phyloP scores from a whole-genome alignment of 1,140 invertebrate species.

The Drosophila bifasciata region DNA sequence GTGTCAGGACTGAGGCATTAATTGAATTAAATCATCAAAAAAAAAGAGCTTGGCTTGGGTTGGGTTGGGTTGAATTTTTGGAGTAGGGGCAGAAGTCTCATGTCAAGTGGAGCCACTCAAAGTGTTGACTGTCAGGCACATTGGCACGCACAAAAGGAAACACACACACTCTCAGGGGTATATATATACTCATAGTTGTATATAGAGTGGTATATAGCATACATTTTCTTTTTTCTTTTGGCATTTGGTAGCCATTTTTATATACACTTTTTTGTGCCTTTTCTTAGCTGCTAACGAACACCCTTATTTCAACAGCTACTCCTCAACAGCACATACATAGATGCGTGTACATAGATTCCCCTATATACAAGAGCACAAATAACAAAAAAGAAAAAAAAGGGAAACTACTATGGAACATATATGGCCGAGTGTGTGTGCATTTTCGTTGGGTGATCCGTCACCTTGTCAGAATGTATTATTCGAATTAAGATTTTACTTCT shows the following conservation, averaged over 20 bases:
- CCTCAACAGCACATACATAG: slow-evolving; percentile 31
- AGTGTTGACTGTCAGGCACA: slow-evolving; percentile 79
- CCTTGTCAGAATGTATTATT: slow-evolving; percentile 84
- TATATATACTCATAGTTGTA: background rate
- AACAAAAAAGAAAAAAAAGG: slow-evolving; percentile 61
- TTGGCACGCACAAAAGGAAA: slow-evolving; percentile 55
- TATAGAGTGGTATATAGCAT: slow-evolving; percentile 22
- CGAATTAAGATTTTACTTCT: slow-evolving; percentile 83
- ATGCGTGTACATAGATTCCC: slow-evolving; percentile 7
- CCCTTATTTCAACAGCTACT: slow-evolving; percentile 72
- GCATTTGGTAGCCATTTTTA: slow-evolving; percentile 77
- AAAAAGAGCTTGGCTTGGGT: background rate
- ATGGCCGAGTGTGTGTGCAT: slow-evolving; percentile 66
- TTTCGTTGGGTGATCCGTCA: slow-evolving; percentile 83
- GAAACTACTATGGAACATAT: slow-evolving; percentile 77
- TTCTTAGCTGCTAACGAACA: slow-evolving; percentile 60
- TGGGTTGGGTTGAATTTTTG: slow-evolving; percentile 9
- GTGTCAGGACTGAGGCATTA: slow-evolving; percentile 63
- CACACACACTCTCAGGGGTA: slow-evolving; percentile 1
- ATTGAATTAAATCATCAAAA: slow-evolving; percentile 81
- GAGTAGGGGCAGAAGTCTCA: slow-evolving; percentile 34
- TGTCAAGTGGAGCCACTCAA: slow-evolving; percentile 78
- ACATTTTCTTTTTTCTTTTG: slow-evolving; percentile 64
- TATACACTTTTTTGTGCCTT: slow-evolving; percentile 13
- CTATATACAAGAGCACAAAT: slow-evolving; percentile 34